phyloP scores from a whole-genome alignment of 2,888 invertebrate species.

The Embidobia sp. region DNA sequence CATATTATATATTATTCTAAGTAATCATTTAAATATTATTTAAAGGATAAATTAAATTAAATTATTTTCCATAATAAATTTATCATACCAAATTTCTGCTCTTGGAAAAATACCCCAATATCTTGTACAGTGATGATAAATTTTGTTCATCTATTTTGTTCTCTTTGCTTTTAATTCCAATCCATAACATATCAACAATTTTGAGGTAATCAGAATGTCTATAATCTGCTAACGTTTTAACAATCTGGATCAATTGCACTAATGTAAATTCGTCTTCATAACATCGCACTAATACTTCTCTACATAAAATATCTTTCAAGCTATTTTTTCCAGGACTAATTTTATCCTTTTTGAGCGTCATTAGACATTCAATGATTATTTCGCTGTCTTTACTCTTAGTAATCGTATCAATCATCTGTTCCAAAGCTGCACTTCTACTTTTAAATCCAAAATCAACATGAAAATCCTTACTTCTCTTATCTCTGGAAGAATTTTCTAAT shows the following conservation, averaged over 20 bases:
- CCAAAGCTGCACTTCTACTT: slow-evolving; percentile 78
- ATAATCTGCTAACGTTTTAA: slow-evolving; percentile 83
- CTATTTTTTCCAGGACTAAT: slow-evolving; percentile 72
- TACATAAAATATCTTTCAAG: slow-evolving; percentile 83
- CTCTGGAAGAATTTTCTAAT: slow-evolving; percentile 77
- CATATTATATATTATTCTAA: too few relatives aligned
- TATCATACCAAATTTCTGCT: slow-evolving; percentile 84
- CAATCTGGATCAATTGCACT: slow-evolving; percentile 84
- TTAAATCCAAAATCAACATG: slow-evolving; percentile 66
- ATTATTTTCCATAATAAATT: too few relatives aligned
- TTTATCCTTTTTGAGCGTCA: slow-evolving; percentile 77
- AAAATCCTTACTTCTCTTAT: slow-evolving; percentile 28
- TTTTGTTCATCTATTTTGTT: slow-evolving; percentile 84
- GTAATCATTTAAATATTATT: too few relatives aligned
- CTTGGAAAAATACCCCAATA: slow-evolving; percentile 84
- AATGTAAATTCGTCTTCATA: slow-evolving; percentile 84
- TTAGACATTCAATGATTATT: slow-evolving; percentile 80
- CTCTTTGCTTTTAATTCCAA: slow-evolving; percentile 83
- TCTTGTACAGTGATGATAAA: slow-evolving; percentile 83
- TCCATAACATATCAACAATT: slow-evolving; percentile 86
- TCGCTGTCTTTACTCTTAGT: slow-evolving; percentile 78
- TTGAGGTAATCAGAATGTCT: slow-evolving; percentile 82
- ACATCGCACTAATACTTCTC: slow-evolving; percentile 85
- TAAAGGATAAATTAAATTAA: too few relatives aligned
- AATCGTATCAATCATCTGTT: slow-evolving; percentile 82